Base-by-base conservation (phyloP, 2,797 vertebrate genomes). In the Melanotaenia maccullochi region DNA sequence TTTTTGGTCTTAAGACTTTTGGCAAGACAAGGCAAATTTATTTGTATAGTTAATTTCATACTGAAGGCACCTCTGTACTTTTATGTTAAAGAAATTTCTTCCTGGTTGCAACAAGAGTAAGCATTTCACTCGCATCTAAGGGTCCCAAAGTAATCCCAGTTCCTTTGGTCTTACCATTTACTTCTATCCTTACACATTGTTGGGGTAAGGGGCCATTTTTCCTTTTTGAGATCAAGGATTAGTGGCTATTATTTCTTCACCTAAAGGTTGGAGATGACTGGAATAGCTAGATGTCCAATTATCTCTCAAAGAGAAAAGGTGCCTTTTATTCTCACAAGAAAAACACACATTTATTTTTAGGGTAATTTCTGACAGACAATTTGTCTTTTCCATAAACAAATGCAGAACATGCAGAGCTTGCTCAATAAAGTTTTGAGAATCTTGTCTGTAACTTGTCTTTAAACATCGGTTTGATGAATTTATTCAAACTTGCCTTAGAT, bases 1-100 rank as follows among this genome's bases (percentile, higher is more conserved):
- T 68, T 54, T 14, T 61, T 35, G 14, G 58, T 60, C 60, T 71
- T 35, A 82, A 70, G 47, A 47, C 47, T 51, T 22, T 22, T 51
- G 20, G 44, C 7, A 49, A 42, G 42, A 7, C 16, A 20, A 22
- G 2, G n/a, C n/a, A 51, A 51, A 11, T n/a, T 9, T n/a, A 47
- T n/a, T n/a, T 51, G 2, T 47, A 1, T 22, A 9, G 8, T 49
- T 8, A 8, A 20, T 47, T 47, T 47, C 7, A 47, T 47, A 47
- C 44, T 47, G 18, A n/a, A n/a, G 44, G 20, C 18, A 47, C 3
- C 20, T 20, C 20, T 47, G 44, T n/a, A 8, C 16, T 73, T 65
- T 78, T 71, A 64, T 20, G 65, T 33, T 28, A 25, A 63, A 40
- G 3, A 36, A 59, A 36, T 9, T 80, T 44, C 14, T 25, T 32